Conservation (phyloP, 1,140 invertebrate species). For the Caenorhabditis tropicalis region DNA sequence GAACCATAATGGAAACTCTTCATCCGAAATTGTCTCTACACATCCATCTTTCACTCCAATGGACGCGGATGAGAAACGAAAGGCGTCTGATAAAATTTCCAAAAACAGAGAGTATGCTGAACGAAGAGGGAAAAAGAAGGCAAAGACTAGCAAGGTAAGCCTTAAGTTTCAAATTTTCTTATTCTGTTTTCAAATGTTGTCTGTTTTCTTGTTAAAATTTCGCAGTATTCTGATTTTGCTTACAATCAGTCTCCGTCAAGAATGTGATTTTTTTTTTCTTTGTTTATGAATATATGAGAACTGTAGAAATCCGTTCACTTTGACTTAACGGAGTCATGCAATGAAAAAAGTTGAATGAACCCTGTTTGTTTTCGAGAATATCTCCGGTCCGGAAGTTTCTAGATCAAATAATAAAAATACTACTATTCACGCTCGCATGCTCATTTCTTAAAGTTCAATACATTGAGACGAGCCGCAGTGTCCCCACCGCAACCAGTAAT, state of each 20-base stretch:
- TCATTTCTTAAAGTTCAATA: neutral
- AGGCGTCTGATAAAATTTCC: constrained; percentile 38
- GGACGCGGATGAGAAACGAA: constrained; percentile 45
- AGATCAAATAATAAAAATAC: neutral
- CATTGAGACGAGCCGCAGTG: neutral
- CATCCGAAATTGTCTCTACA: neutral
- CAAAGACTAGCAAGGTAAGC: constrained; percentile 40
- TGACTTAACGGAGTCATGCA: no score
- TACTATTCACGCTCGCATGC: neutral
- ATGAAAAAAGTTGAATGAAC: no score
- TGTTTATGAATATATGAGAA: no score
- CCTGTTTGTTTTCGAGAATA: neutral
- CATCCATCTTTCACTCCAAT: neutral
- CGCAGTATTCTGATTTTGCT: no score
- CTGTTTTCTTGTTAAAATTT: neutral
- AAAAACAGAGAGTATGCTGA: constrained; percentile 30
- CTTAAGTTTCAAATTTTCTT: neutral
- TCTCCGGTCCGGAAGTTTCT: neutral
- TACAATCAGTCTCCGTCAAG: no score
- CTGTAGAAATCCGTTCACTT: no score
- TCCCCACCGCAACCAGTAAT: constrained; percentile 21
- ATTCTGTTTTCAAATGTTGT: neutral
- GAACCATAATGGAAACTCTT: neutral
- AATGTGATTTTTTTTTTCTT: no score
- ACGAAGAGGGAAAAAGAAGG: constrained; percentile 46